Evolutionary conservation across 2,113 vertebrate genomes (phyloP).

Genomic region (Chaenocephalus aceratus): DNA sequence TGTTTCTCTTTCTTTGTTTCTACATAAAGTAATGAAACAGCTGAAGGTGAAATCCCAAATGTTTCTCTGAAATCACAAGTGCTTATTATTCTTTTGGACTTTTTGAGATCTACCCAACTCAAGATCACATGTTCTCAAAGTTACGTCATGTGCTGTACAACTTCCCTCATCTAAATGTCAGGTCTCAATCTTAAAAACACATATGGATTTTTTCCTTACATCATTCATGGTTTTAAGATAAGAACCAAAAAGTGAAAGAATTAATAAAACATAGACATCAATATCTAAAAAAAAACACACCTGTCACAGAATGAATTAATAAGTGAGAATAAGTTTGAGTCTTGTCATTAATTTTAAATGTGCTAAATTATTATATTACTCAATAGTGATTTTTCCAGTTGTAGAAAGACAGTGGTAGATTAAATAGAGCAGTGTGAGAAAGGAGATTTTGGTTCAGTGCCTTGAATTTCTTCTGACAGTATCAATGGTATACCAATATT

Average conservation of each 20-base stretch:
- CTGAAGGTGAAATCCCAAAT: conserved; percentile 6
- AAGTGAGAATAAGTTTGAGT: background rate
- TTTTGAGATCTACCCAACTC: conserved; percentile 1
- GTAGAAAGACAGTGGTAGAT: background rate
- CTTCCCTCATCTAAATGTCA: background rate
- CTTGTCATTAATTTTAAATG: background rate
- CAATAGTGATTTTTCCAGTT: background rate
- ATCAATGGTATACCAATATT: background rate
- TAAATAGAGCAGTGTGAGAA: background rate
- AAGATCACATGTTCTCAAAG: conserved; percentile 4
- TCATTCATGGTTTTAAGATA: background rate
- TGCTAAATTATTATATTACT: background rate
- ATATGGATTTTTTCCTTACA: background rate
- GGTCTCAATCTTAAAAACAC: conserved; percentile 4
- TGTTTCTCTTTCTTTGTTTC: conserved; percentile 8
- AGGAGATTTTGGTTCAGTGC: background rate
- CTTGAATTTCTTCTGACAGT: background rate
- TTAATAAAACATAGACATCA: background rate
- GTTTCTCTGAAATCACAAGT: conserved; percentile 36
- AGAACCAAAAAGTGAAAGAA: background rate
- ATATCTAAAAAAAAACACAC: background rate
- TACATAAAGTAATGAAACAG: conserved; percentile 2
- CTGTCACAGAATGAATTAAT: background rate
- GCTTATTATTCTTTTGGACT: background rate
- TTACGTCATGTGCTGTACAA: conserved; percentile 10